Conservation (phyloP, 2,797 vertebrate species). For the Molossus molossus region DNA sequence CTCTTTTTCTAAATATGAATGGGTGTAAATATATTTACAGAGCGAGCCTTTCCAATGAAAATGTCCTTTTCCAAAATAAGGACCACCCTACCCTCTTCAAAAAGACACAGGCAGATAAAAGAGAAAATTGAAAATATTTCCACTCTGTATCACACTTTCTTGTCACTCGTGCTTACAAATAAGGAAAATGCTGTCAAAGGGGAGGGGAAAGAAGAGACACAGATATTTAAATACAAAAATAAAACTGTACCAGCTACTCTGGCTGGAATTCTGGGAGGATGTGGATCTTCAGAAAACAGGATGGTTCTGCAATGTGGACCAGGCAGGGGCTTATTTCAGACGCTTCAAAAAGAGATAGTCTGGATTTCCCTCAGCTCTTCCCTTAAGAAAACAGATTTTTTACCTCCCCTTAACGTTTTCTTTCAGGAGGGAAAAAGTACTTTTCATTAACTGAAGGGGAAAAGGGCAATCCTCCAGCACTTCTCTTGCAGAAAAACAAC, state of each 20-base stretch:
- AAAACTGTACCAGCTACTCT: slow-evolving; percentile 75
- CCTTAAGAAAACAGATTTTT: slow-evolving; percentile 46
- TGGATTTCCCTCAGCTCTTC: slow-evolving; percentile 56
- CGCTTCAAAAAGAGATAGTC: slow-evolving; percentile 31
- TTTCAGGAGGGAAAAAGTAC: slow-evolving; percentile 57
- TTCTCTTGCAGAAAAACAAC: slow-evolving; percentile 68
- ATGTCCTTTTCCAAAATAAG: slow-evolving; percentile 52
- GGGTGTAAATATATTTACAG: not conserved
- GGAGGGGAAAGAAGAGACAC: not conserved
- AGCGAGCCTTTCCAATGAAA: slow-evolving; percentile 62
- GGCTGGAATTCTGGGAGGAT: slow-evolving; percentile 74
- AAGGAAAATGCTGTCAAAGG: slow-evolving; percentile 34
- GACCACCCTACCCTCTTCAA: slow-evolving; percentile 58
- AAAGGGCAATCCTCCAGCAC: slow-evolving; percentile 58
- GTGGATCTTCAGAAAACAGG: slow-evolving; percentile 50
- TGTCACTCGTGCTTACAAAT: slow-evolving; percentile 63
- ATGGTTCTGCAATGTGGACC: slow-evolving; percentile 49
- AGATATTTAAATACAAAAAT: slow-evolving; percentile 75
- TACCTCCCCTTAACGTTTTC: slow-evolving; percentile 54
- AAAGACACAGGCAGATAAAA: slow-evolving; percentile 44
- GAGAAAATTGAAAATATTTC: slow-evolving; percentile 61
- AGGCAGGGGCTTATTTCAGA: slow-evolving; percentile 67
- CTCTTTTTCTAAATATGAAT: slow-evolving; percentile 48
- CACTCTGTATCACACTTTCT: slow-evolving; percentile 63
- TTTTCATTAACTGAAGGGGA: slow-evolving; percentile 12